A percentile compares a stretch with the other conserved stretches of the same genome.
phyloP scores from a whole-genome alignment of 2,888 invertebrate species.

The Plutella xylostella region DNA sequence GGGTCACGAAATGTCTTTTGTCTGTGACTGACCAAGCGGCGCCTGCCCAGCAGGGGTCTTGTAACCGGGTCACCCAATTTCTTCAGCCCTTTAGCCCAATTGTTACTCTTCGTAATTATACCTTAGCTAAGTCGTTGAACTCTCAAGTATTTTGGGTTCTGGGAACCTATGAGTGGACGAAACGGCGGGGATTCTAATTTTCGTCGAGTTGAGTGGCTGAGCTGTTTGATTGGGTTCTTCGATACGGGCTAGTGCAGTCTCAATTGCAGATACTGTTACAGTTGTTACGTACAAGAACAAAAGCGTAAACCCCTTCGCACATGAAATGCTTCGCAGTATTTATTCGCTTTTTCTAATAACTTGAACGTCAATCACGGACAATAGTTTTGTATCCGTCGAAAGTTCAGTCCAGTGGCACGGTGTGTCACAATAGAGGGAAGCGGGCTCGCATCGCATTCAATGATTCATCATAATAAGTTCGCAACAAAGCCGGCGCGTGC shows the following conservation, averaged over 20 bases:
- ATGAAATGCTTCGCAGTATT: too few species aligned
- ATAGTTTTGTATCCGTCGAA: too few species aligned
- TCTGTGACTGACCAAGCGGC: slow-evolving; percentile 66
- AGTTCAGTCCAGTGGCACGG: too few species aligned
- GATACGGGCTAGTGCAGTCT: too few species aligned
- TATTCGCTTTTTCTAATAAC: too few species aligned
- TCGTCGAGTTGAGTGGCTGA: slow-evolving; percentile 25
- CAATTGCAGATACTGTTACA: too few species aligned
- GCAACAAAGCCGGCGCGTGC: slow-evolving; percentile 37
- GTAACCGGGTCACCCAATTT: slow-evolving; percentile 58
- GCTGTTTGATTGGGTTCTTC: too few species aligned
- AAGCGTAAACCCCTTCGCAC: too few species aligned
- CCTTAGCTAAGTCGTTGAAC: slow-evolving; percentile 58
- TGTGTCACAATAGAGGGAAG: too few species aligned
- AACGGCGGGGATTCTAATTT: slow-evolving; percentile 52
- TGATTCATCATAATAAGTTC: slow-evolving; percentile 8
- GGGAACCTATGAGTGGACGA: slow-evolving; percentile 39
- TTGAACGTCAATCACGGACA: too few species aligned
- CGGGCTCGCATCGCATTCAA: too few species aligned
- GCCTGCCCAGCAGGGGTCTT: slow-evolving; percentile 43
- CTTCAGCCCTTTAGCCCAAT: slow-evolving; percentile 44
- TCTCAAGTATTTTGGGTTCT: slow-evolving; percentile 43
- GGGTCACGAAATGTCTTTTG: slow-evolving; percentile 47
- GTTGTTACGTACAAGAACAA: too few species aligned
- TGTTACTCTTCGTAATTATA: slow-evolving; percentile 51